phyloP scores from a whole-genome alignment of 2,113 vertebrate genomes.

The Cyprinodon tularosa region DNA sequence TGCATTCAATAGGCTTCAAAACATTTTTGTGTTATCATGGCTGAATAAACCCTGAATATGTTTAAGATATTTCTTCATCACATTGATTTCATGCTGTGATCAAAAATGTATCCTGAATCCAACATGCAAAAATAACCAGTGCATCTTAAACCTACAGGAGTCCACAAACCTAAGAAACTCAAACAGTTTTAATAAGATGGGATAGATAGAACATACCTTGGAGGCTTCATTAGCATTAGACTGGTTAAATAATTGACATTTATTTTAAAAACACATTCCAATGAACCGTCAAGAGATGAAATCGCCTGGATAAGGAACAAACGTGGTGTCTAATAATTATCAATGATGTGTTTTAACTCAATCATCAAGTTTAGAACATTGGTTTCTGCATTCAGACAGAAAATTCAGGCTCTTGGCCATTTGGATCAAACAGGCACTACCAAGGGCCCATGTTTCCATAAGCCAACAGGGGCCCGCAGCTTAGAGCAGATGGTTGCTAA shows the following conservation, averaged over 20 bases:
- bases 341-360: too few relatives aligned
- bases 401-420: slow-evolving; percentile 34
- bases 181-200: too few relatives aligned
- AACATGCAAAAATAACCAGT: too few relatives aligned
- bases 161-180: too few relatives aligned
- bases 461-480: slow-evolving; percentile 34
- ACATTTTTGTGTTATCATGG: slow-evolving; percentile 47
- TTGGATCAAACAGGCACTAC: slow-evolving; percentile 33
- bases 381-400: not conserved
- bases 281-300: not conserved
- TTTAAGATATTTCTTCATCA: slow-evolving; percentile 31
- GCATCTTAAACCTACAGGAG: too few relatives aligned
- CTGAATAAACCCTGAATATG: slow-evolving; percentile 30
- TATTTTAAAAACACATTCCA: too few relatives aligned
- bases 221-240: too few relatives aligned
- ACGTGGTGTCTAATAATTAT: too few relatives aligned
- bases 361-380: too few relatives aligned
- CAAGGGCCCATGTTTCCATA: slow-evolving; percentile 30
- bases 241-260: not conserved
- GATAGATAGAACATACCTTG: too few relatives aligned
- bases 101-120: slow-evolving; percentile 38
- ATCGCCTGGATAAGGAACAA: too few relatives aligned
- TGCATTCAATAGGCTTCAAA: slow-evolving; percentile 61
- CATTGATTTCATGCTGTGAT: not conserved
- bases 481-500: slow-evolving; percentile 75